Evolutionary conservation across 2,113 vertebrate species (phyloP), one percentile per base, ranked within the genome.

Genomic region (Bos indicus): DNA sequence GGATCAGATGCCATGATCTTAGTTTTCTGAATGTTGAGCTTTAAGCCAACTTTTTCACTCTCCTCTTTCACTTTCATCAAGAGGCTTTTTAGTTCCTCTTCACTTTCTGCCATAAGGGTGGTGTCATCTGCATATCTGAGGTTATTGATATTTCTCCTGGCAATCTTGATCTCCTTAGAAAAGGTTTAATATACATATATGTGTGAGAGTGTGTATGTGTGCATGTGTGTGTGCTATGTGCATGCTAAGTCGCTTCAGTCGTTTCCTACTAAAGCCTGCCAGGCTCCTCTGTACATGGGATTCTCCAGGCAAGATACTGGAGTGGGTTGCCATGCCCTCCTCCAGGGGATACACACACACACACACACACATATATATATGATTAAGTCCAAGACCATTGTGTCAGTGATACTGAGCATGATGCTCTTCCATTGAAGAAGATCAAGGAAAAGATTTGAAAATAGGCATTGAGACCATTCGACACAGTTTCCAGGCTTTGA

Each of bases 161-260:
- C 43, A 46, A 46, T 7, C 56, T 84, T 87, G 23, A 46, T 80
- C 36, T 36, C 46, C 40, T 56, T 54, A 86, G 56, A 82, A 92
- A 93, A 59, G 6, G 36, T 48, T 93, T 40, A 25, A 88, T 64
- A 28, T 51, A 40, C 3, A 21, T 52, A 21, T 64, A 7, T n/a
- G 1, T 67, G 33, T n/a, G 8, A 4, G 9, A 5, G 4, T 36
- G 17, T 40, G 9, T 11, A 0, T 36, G 7, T 67, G 9, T 67
- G 33, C 4, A 1, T 36, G 19, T 21, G 9, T 19, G 67, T 23
- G 67, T 23, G 19, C 67, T 12, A 71, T 40, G 67, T 71, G 67
- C 67, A 36, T 12, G 67, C 19, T 23, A 23, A 71, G 19, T 71
- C 0, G 0, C 64, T 36, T 71, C 64, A 71, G 19, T 23, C 0